These are phyloP conservation scores for Aphis craccivora DNA, from an alignment of 1,140 invertebrate genomes.

Conservation along the genomic window DNA sequence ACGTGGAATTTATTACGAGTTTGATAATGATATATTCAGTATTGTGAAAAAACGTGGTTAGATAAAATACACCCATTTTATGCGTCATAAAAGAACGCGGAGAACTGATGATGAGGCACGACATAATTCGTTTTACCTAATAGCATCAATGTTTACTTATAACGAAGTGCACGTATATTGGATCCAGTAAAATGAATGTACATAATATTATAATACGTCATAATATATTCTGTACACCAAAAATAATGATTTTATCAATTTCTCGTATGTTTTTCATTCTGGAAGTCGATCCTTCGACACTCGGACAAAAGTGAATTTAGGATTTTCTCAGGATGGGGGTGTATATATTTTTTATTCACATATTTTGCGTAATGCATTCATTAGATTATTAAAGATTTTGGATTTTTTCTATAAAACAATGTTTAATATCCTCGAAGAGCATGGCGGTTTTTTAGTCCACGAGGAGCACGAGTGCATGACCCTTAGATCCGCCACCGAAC, in stretches of 20 bases:
- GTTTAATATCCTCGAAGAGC: neutral
- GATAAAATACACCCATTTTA: slow-evolving; percentile 8
- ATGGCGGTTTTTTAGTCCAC: neutral
- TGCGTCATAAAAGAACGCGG: neutral
- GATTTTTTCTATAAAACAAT: neutral
- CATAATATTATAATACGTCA: neutral
- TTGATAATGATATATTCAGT: neutral
- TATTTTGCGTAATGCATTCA: neutral
- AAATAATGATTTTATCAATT: neutral
- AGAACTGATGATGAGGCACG: neutral
- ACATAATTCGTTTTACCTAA: neutral
- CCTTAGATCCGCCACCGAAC: neutral
- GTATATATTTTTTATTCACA: neutral
- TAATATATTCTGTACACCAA: neutral
- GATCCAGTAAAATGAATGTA: neutral
- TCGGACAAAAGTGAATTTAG: neutral
- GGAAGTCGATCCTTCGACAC: neutral
- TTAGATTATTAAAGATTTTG: neutral
- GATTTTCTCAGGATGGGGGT: neutral
- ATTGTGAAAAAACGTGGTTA: slow-evolving; percentile 1
- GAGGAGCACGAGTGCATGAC: neutral
- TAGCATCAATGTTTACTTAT: neutral
- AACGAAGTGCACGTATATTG: neutral
- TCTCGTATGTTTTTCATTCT: neutral
- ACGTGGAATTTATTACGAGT: slow-evolving; percentile 6